A percentile compares a stretch with the other conserved stretches of the same genome.
phyloP scores from a whole-genome alignment of 2,797 vertebrate genomes.

The Gobionotothen gibberifrons region DNA sequence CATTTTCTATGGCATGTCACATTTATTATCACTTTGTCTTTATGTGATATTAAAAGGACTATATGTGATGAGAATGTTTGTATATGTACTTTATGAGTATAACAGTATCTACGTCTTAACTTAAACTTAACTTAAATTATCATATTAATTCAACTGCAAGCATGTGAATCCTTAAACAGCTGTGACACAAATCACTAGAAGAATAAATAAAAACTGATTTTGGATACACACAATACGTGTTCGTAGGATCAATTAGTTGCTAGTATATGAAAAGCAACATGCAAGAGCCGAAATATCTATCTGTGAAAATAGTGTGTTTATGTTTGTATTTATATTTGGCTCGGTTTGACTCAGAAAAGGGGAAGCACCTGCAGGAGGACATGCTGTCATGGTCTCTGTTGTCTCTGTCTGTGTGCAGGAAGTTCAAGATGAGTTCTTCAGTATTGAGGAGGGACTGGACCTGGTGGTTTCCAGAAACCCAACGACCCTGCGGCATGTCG shows the following conservation, averaged over 20 bases:
- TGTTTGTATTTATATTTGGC: no score
- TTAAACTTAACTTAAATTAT: neutral
- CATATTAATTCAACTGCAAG: neutral
- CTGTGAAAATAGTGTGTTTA: neutral
- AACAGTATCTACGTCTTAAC: no score
- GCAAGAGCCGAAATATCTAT: neutral
- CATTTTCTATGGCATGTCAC: no score
- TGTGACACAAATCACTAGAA: neutral
- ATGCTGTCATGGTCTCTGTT: neutral
- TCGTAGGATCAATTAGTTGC: neutral
- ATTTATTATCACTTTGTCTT: neutral
- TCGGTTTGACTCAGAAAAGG: no score
- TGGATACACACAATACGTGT: neutral
- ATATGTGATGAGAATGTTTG: neutral
- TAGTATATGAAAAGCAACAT: neutral
- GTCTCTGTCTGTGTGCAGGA: slow-evolving; percentile 2
- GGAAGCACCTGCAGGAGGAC: neutral
- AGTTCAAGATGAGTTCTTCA: neutral
- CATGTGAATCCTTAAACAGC: neutral
- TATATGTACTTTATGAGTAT: no score
- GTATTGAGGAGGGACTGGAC: slow-evolving; percentile 15
- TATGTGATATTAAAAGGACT: neutral
- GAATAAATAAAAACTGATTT: neutral
- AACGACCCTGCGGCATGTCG: slow-evolving; percentile 19
- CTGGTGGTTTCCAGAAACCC: slow-evolving; percentile 42